A percentile compares a stretch with the other conserved stretches of the same genome.
These are phyloP conservation scores for Lepidocolaptes lacrymiger DNA, from an alignment of 2,797 vertebrate genomes.

Conservation along the genomic window DNA sequence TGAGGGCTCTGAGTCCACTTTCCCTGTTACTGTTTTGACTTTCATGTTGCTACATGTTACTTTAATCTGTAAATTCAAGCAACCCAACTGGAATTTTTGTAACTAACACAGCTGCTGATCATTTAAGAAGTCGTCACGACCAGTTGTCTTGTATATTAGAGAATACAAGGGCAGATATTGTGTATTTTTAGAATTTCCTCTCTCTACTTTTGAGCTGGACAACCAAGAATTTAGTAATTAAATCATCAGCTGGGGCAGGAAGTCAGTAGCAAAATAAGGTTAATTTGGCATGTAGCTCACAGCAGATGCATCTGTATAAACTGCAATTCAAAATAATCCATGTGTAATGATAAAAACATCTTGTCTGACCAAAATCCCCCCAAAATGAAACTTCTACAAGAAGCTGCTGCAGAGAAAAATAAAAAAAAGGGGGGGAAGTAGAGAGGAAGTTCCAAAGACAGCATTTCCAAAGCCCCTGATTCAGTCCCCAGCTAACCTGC, in stretches of 20 bases:
- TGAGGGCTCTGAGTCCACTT: not conserved
- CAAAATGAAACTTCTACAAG: not conserved
- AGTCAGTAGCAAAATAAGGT: conserved; percentile 16
- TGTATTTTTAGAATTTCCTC: conserved; percentile 6
- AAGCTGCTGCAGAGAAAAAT: not conserved
- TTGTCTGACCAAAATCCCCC: not conserved
- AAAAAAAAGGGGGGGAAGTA: not conserved
- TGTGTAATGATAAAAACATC: not conserved
- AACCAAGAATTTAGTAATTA: conserved; percentile 23
- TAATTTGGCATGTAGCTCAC: not conserved
- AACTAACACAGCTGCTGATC: not conserved
- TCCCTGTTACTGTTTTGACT: not conserved
- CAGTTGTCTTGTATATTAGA: not conserved
- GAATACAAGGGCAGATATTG: not conserved
- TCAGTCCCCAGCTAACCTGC: not conserved
- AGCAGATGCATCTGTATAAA: conserved; percentile 38
- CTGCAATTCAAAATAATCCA: not conserved
- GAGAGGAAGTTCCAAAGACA: conserved; percentile 43
- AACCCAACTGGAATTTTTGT: not conserved
- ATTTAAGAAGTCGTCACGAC: not conserved
- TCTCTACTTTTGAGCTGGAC: not conserved
- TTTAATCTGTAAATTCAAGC: not conserved
- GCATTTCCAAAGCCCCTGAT: not conserved
- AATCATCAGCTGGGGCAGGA: conserved; percentile 16
- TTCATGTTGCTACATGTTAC: not conserved